Evolutionary conservation across 1,140 invertebrate genomes (phyloP).

Genomic region (Triops cancriformis): DNA sequence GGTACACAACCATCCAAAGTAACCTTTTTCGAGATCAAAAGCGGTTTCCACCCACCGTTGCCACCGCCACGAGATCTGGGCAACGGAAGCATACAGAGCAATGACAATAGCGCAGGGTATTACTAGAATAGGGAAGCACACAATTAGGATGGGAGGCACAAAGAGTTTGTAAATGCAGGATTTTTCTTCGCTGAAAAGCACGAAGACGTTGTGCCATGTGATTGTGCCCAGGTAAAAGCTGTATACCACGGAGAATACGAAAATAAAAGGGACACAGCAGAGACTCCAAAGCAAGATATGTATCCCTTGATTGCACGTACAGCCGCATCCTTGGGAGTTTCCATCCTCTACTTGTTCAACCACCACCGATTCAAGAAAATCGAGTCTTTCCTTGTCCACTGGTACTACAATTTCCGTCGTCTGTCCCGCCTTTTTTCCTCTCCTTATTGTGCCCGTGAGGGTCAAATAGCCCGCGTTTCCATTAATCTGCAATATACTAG

Average conservation of each 20-base stretch:
- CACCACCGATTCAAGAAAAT: slow-evolving; percentile 47
- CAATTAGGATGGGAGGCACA: slow-evolving; percentile 56
- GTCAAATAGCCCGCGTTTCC: slow-evolving; percentile 34
- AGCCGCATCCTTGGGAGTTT: slow-evolving; percentile 49
- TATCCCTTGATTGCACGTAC: slow-evolving; percentile 50
- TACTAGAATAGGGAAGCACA: slow-evolving; percentile 62
- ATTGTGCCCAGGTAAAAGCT: slow-evolving; percentile 66
- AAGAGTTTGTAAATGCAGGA: slow-evolving; percentile 50
- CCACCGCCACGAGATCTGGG: slow-evolving; percentile 58
- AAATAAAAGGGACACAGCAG: slow-evolving; percentile 55
- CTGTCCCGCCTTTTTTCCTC: slow-evolving; percentile 61
- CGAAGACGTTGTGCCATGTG: slow-evolving; percentile 67
- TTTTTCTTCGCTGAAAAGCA: slow-evolving; percentile 58
- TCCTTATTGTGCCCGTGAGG: slow-evolving; percentile 58
- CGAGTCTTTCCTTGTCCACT: slow-evolving; percentile 57
- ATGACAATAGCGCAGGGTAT: slow-evolving; percentile 53
- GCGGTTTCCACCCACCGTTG: slow-evolving; percentile 59
- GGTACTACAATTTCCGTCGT: slow-evolving; percentile 61
- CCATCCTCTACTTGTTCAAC: slow-evolving; percentile 45
- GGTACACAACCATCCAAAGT: slow-evolving; percentile 66
- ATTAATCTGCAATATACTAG: neutral
- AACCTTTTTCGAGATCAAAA: slow-evolving; percentile 65
- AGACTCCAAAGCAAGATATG: slow-evolving; percentile 58
- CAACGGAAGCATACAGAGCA: slow-evolving; percentile 56
- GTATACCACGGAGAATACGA: slow-evolving; percentile 52